Evolutionary conservation across 2,797 vertebrate species (phyloP), one percentile per base, ranked within the genome.

Genomic region (Cercopithecus neglectus): DNA sequence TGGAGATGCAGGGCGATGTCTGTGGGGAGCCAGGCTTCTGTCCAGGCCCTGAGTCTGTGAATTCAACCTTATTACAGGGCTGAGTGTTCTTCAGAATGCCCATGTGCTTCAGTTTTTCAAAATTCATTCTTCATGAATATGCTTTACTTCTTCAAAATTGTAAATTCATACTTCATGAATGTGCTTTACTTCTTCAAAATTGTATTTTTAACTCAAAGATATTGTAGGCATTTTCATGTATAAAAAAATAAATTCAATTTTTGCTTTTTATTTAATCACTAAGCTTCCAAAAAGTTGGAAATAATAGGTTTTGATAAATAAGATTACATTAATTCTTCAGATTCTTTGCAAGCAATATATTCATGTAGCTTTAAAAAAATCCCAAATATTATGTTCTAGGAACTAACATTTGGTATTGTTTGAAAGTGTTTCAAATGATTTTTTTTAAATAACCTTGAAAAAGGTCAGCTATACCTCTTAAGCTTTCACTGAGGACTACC

Each of bases 361-460:
- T 89, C 13, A 46, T 11, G 28, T 28, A 7, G 6, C 26, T 89
- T 81, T 89, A 80, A 83, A 93, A 76, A 59, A n/a, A 9, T 24
- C 14, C 1, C 50, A 92, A 91, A 91, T 85, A 88, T 94, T 76
- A 96, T 81, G 33, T 57, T 82, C 41, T 94, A 83, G 28, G 26
- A 91, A 67, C 39, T 95, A 91, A 76, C 11, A 79, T 81, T 94
- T 39, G 44, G 19, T 61, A 17, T 86, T 16, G 59, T 55, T 64
- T 89, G 21, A 96, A 76, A 92, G 59, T 92, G 2, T 72, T 96
- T 5, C 24, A 90, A 97, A 55, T 93, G 11, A 87, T 2, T 75
- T 98, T 98, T 94, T 96, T 33, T 0, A 70, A 97, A 11, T 98
- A 91, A 90, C 17, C 50, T 94, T 88, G 75, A 26, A 86, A 93